Evolutionary conservation across 2,888 invertebrate species (phyloP).

Genomic region (Holacanthella duospinosa): DNA sequence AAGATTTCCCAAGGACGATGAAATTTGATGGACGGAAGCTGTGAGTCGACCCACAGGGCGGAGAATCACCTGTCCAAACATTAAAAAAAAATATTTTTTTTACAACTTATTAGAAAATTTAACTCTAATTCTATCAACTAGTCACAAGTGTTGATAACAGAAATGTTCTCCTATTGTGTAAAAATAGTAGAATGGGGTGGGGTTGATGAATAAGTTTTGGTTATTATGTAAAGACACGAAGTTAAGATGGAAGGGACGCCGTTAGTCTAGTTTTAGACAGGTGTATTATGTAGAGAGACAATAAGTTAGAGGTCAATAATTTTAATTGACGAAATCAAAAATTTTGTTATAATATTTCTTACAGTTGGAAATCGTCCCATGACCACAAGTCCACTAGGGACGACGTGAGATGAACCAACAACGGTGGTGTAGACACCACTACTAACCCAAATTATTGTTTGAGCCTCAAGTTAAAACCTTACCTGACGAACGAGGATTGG

Average conservation of each 20-base stretch:
- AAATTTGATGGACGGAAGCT: constrained; percentile 2
- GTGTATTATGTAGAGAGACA: too few relatives aligned
- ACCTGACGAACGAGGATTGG: not conserved
- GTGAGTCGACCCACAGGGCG: not conserved
- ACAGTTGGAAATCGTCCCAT: not conserved
- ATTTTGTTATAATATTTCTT: not conserved
- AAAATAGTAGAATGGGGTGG: not conserved
- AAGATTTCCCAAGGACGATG: constrained; percentile 15
- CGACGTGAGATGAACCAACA: not conserved
- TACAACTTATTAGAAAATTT: too few relatives aligned
- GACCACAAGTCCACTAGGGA: not conserved
- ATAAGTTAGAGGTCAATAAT: too few relatives aligned
- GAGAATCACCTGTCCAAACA: constrained; percentile 1
- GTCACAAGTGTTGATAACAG: too few relatives aligned
- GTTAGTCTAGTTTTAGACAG: too few relatives aligned
- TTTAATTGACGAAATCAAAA: too few relatives aligned
- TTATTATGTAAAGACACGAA: too few relatives aligned
- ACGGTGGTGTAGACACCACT: not conserved
- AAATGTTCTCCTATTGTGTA: too few relatives aligned
- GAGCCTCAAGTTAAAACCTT: not conserved
- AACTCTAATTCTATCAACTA: too few relatives aligned
- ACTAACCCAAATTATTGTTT: not conserved
- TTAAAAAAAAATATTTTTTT: too few relatives aligned
- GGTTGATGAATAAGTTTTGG: too few relatives aligned
- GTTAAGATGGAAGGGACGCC: too few relatives aligned